Base-by-base conservation (phyloP, 35 echinoderm and acorn worm genomes). In the Diadema setosum region DNA sequence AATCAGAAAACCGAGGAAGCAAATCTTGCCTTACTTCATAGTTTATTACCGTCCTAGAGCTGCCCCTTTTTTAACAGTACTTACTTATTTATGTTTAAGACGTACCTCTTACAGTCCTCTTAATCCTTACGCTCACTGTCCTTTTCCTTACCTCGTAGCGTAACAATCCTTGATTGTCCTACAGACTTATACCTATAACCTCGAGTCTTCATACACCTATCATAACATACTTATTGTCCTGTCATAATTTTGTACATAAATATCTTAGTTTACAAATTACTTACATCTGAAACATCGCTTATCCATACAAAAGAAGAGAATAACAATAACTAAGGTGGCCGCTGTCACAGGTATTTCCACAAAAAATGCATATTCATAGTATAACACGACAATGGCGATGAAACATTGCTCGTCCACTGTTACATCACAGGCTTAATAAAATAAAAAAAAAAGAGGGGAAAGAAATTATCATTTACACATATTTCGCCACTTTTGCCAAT, bases 231-330 rank as follows among this genome's bases (percentile, higher is more conserved):
- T 67, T 67, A 67, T 33, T 33, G 30, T 34, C 63, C 63, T 67
- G 63, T 26, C 63, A 67, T 67, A 67, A 67, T 67, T 67, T 67
- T 34, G 30, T 67, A 67, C 27, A 67, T 67, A 67, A 67, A 67
- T 67, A 67, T 67, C 63, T 34, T 67, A 67, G 63, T 67, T 67
- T 67, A 67, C 63, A 67, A 67, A 34, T 67, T n/a, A 67, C 30
- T 67, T 67, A 67, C 63, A 67, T 11, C 63, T 67, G 30, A 67
- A 34, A 67, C 37, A 67, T 67, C 63, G 30, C 63, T 67, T 67
- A 67, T 33, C 63, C 30, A 67, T 67, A 67, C 63, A 67, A 67
- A 67, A 67, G n/a, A n/a, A n/a, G n/a, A n/a, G n/a, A n/a, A n/a
- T n/a, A n/a, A n/a, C n/a, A 67, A 33, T 67, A 67, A 67, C 37